Base-by-base conservation (phyloP, 2,113 vertebrate species). In the Macrotus californicus region DNA sequence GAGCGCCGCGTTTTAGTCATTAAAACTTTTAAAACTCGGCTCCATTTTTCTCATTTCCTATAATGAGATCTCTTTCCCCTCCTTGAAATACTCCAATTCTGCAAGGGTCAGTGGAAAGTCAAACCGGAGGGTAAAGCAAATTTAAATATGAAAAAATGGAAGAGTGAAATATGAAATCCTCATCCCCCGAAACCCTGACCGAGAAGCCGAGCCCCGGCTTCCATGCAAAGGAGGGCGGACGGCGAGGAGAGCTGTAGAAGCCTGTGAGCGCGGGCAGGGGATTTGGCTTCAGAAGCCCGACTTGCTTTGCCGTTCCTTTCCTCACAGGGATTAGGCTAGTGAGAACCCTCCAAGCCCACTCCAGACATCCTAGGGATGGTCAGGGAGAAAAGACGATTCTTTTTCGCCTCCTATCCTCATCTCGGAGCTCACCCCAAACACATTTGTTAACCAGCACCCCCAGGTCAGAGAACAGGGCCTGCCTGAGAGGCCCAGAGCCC, bases 81-180 rank as follows among this genome's bases (percentile, higher is more conserved):
- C 91, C 96, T 94, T 93, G 69, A 96, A 97, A 96, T 96, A 93
- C 1, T 26, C 96, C 98, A 98, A 89, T 98, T 98, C 97, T 98
- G 97, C 93, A 98, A 98, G 98, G 98, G 97, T 98, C 98, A 98
- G 67, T 88, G 97, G 95, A 59, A 98, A 98, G 98, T 92, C 95
- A 97, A 97, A 98, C 97, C 95, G 39, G 95, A 96, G 97, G 98
- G 98, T 97, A 97, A 97, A 95, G 94, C 83, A 91, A 94, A 98
- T 97, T 97, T 97, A 94, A 97, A 96, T 97, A 98, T 89, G 94
- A 96, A 95, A 93, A 93, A 97, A 61, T 72, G 84, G 86, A 96
- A 97, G 70, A 94, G 93, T 93, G 43, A 66, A 95, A 76, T 64
- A 82, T 84, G 97, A 98, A 95, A 89, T 97, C 94, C 54, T 61